Conservation (phyloP, 2,888 invertebrate genomes). For the Cephalotes varians region DNA sequence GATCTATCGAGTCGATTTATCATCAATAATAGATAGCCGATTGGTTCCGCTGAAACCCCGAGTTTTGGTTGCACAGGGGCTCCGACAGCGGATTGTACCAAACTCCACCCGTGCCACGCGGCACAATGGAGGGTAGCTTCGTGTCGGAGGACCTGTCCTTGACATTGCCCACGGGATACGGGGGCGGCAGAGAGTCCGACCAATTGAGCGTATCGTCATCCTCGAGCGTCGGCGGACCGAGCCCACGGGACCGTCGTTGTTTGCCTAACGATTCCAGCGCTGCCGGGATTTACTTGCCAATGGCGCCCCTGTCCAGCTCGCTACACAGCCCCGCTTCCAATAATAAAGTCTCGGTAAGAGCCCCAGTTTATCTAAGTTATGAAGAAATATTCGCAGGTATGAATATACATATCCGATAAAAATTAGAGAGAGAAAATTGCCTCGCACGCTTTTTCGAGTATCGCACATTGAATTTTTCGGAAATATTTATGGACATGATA, state of each 20-base stretch:
- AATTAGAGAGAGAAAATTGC: neutral
- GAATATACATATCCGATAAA: slow-evolving; percentile 54
- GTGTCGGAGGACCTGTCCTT: slow-evolving; percentile 87
- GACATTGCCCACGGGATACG: slow-evolving; percentile 85
- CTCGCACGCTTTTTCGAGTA: neutral
- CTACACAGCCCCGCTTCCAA: slow-evolving; percentile 88
- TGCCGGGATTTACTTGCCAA: slow-evolving; percentile 87
- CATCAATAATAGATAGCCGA: slow-evolving; percentile 61
- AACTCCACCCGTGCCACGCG: slow-evolving; percentile 87
- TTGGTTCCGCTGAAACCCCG: slow-evolving; percentile 66
- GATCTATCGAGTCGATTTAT: slow-evolving; percentile 53
- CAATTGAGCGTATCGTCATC: slow-evolving; percentile 89
- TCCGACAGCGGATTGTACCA: slow-evolving; percentile 88
- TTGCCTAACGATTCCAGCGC: slow-evolving; percentile 85
- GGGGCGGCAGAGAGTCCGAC: slow-evolving; percentile 87
- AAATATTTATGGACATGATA: slow-evolving; percentile 9
- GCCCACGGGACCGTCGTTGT: slow-evolving; percentile 85
- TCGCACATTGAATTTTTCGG: slow-evolving; percentile 6
- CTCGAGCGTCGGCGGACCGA: slow-evolving; percentile 88
- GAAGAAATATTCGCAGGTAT: slow-evolving; percentile 26
- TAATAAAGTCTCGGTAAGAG: slow-evolving; percentile 89
- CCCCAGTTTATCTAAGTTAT: slow-evolving; percentile 5
- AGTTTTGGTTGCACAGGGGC: slow-evolving; percentile 85
- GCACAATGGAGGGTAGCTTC: slow-evolving; percentile 87
- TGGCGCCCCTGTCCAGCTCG: slow-evolving; percentile 87